Base-by-base conservation (phyloP, 2,113 vertebrate genomes). In the Microtus montanus region DNA sequence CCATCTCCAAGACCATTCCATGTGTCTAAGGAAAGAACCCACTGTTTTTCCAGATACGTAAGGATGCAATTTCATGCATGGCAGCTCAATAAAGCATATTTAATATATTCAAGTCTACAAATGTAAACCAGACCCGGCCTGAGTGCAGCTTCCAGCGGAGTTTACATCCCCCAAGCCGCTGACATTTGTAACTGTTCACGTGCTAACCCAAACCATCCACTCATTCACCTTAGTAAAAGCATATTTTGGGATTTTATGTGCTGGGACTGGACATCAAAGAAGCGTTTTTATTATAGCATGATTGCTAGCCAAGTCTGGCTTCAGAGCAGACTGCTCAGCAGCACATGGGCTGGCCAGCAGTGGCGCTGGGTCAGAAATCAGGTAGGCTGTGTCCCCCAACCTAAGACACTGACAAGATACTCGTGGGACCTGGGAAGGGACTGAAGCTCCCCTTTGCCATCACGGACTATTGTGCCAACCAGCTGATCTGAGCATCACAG, bases 221-320 rank as follows among this genome's bases (percentile, higher is more conserved):
- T 90, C 96, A 38, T 90, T 97, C 97, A 98, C 98, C 98, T 98
- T 97, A 86, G 97, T 95, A 96, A 98, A 97, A 97, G 95, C 98
- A 89, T 93, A 96, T 96, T 98, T 97, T 90, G 97, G 97, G n/a
- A 13, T 97, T 98, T 98, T 98, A 97, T 97, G 96, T 95, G 97
- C 97, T 92, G 94, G 97, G 97, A 75, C 87, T 44, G 92, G 90
- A 98, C 97, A 97, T 98, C 98, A 98, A 98, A 98, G 98, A 90
- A 77, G 11, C 9, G 82, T 52, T 97, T 98, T 98, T 97, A 98
- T 97, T 97, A 78, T 52, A 47, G 88, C 64, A 90, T 87, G 95
- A 97, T 97, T 90, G 95, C 92, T 90, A 88, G 97, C 97, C 96
- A 97, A 96, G 95, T 94, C 94, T 98, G 96, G 93, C 98, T 97